Conservation (phyloP, 2,888 invertebrate species). For the Hypena proboscidalis region DNA sequence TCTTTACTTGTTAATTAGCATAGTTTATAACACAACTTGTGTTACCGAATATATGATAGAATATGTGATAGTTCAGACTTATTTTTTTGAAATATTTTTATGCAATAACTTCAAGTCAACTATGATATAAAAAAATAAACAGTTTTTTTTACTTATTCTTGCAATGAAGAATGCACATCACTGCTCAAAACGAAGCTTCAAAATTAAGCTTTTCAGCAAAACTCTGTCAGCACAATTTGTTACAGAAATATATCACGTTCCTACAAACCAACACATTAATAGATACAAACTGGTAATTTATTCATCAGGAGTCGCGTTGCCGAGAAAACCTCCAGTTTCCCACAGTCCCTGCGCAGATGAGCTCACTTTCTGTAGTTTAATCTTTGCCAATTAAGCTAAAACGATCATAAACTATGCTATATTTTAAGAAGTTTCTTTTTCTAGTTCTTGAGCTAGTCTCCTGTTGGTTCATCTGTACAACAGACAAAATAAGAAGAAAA, state of each 20-base stretch:
- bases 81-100: too few species aligned
- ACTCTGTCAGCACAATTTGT: conserved; percentile 16
- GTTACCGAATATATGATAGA: too few species aligned
- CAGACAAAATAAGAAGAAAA: not conserved
- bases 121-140: too few species aligned
- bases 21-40: too few species aligned
- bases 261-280: conserved; percentile 41
- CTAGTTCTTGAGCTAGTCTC: not conserved
- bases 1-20: too few species aligned
- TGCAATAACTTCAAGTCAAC: too few species aligned
- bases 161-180: too few species aligned
- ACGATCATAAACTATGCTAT: conserved; percentile 24
- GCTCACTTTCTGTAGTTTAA: conserved; percentile 43
- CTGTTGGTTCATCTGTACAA: not conserved
- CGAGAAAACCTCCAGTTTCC: conserved; percentile 38
- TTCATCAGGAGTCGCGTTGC: conserved; percentile 45
- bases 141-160: too few species aligned
- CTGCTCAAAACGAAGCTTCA: too few species aligned
- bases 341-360: conserved; percentile 40
- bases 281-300: conserved; percentile 51
- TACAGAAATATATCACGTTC: conserved; percentile 44
- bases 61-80: too few species aligned
- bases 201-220: conserved; percentile 17
- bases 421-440: not conserved
- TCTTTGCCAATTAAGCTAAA: conserved; percentile 48